Evolutionary conservation across 1,140 invertebrate genomes (phyloP).

Genomic region (Phthorimaea operculella): DNA sequence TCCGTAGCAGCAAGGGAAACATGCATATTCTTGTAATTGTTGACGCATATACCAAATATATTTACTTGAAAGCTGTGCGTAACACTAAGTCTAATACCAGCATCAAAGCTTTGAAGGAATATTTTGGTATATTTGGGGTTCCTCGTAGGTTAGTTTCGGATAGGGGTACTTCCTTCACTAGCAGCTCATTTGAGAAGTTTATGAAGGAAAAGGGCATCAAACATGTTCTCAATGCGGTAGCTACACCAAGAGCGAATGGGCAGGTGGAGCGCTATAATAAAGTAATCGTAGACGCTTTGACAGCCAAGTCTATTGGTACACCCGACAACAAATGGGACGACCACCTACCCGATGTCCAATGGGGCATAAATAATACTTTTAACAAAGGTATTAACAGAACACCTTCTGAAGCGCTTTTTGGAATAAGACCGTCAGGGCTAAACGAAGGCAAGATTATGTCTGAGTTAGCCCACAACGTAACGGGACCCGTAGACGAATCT

Average conservation of each 20-base stretch:
- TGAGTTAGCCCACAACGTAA: neutral
- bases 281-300: conserved; percentile 4
- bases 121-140: conserved; percentile 9
- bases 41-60: conserved; percentile 7
- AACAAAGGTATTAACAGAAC: conserved; percentile 11
- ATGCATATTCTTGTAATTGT: conserved; percentile 9
- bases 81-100: conserved; percentile 6
- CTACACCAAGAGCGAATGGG: too few relatives aligned
- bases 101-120: conserved; percentile 6
- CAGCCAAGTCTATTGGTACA: neutral
- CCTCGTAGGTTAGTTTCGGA: conserved; percentile 7
- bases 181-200: conserved; percentile 3
- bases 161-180: conserved; percentile 6
- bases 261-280: too few relatives aligned
- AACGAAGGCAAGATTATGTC: neutral
- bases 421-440: neutral
- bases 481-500: neutral
- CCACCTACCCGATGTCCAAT: conserved; percentile 8
- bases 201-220: conserved; percentile 4
- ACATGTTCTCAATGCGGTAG: conserved; percentile 8
- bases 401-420: conserved; percentile 6
- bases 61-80: conserved; percentile 7
- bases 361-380: conserved; percentile 11
- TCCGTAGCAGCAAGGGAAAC: conserved; percentile 1
- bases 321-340: too few relatives aligned